Conservation (phyloP, 2,888 invertebrate species). For the Ophioninae sp. region DNA sequence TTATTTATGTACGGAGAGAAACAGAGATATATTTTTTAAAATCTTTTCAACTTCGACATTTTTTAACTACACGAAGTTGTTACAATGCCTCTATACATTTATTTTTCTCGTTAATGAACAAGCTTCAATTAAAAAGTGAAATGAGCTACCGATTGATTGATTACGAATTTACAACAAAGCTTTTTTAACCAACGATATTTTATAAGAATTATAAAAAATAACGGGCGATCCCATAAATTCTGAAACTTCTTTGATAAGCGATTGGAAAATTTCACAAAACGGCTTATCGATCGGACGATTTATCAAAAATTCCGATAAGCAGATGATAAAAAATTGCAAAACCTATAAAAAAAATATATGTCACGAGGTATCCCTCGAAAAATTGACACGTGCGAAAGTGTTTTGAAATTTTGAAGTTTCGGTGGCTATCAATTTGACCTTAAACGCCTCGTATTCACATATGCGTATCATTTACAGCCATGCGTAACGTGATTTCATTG, state of each 20-base stretch:
- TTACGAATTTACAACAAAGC: background rate
- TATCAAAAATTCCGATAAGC: background rate
- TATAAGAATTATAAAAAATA: background rate
- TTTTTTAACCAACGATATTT: background rate
- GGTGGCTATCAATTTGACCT: background rate
- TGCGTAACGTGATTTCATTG: slow-evolving; percentile 13
- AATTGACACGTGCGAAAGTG: background rate
- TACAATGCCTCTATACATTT: background rate
- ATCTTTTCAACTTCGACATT: too few species aligned
- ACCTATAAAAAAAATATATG: background rate
- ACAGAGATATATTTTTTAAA: too few species aligned
- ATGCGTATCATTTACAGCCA: background rate
- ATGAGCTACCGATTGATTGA: background rate
- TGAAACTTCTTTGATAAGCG: background rate
- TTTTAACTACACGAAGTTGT: too few species aligned
- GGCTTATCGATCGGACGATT: background rate
- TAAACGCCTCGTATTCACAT: background rate
- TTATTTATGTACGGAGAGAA: too few species aligned
- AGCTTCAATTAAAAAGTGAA: background rate
- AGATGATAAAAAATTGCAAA: background rate
- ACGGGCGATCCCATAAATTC: background rate
- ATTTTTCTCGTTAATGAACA: background rate
- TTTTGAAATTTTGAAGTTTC: background rate
- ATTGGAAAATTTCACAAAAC: background rate
- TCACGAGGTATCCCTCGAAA: background rate